A percentile compares a stretch with the other conserved stretches of the same genome.
These are phyloP conservation scores for Solea solea DNA, from an alignment of 2,113 vertebrate genomes.

Conservation along the genomic window DNA sequence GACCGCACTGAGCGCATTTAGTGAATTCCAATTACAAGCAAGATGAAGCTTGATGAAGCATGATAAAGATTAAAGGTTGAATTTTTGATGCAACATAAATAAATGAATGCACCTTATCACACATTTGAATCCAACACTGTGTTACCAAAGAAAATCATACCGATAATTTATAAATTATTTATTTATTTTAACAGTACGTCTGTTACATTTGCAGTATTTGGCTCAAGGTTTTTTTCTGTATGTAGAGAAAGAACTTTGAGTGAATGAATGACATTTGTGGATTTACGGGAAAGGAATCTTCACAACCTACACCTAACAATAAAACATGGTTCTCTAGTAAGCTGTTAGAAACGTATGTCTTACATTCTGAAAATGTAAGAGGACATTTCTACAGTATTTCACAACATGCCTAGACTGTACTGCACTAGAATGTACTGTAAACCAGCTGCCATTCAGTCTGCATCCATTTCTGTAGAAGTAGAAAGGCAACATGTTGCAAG, in stretches of 20 bases:
- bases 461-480: constrained; percentile 40
- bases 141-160: not conserved
- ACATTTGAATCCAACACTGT: not conserved
- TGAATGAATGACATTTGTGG: too few species aligned
- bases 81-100: not conserved
- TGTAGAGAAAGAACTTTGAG: too few species aligned
- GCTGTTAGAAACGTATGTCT: not conserved
- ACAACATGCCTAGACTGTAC: constrained; percentile 13
- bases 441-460: constrained; percentile 42
- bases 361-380: constrained; percentile 16
- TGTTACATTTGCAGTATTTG: too few species aligned
- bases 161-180: not conserved
- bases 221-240: too few species aligned
- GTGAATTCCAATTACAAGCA: not conserved
- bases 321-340: not conserved
- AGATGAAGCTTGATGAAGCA: not conserved
- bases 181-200: not conserved
- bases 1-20: too few species aligned
- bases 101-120: not conserved
- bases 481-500: constrained; percentile 23
- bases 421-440: not conserved
- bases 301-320: not conserved
- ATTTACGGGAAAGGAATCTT: too few species aligned
- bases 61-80: not conserved
- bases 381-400: constrained; percentile 29